Evolutionary conservation across 1,140 invertebrate genomes (phyloP).

Genomic region (Sycobia sp.): DNA sequence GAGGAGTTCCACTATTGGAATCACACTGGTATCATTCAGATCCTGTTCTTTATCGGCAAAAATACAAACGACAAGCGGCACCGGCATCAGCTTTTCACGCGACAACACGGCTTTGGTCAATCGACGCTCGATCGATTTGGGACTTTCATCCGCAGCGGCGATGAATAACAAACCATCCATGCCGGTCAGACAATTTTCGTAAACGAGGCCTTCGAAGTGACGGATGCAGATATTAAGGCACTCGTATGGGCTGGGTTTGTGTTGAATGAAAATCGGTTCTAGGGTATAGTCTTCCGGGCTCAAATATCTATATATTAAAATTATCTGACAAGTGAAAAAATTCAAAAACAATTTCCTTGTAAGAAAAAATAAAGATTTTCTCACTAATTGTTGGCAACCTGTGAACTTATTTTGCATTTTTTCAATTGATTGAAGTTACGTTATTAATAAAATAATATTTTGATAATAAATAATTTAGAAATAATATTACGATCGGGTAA

Average conservation of each 20-base stretch:
- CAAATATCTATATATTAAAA: slow-evolving; percentile 40
- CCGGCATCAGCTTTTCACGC: slow-evolving; percentile 48
- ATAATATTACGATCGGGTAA: no score
- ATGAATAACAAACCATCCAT: slow-evolving; percentile 53
- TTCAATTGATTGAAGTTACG: no score
- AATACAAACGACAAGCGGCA: slow-evolving; percentile 50
- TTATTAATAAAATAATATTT: no score
- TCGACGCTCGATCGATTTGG: slow-evolving; percentile 38
- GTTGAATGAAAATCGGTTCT: slow-evolving; percentile 49
- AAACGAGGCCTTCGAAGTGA: slow-evolving; percentile 48
- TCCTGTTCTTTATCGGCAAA: slow-evolving; percentile 37
- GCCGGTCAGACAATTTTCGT: slow-evolving; percentile 44
- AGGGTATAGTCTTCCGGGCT: slow-evolving; percentile 41
- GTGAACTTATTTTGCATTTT: no score
- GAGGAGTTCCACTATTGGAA: slow-evolving; percentile 40
- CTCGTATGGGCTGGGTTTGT: slow-evolving; percentile 48
- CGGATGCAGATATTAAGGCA: slow-evolving; percentile 50
- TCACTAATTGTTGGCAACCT: no score
- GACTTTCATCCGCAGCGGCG: slow-evolving; percentile 42
- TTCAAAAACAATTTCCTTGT: no score
- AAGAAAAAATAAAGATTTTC: no score
- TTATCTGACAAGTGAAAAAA: no score
- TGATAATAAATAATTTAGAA: no score
- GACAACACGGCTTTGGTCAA: slow-evolving; percentile 51
- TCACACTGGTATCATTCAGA: slow-evolving; percentile 28